Evolutionary conservation across 2,888 invertebrate genomes (phyloP), one percentile per base, ranked within the genome.

Genomic region (Caenorhabditis plicata): DNA sequence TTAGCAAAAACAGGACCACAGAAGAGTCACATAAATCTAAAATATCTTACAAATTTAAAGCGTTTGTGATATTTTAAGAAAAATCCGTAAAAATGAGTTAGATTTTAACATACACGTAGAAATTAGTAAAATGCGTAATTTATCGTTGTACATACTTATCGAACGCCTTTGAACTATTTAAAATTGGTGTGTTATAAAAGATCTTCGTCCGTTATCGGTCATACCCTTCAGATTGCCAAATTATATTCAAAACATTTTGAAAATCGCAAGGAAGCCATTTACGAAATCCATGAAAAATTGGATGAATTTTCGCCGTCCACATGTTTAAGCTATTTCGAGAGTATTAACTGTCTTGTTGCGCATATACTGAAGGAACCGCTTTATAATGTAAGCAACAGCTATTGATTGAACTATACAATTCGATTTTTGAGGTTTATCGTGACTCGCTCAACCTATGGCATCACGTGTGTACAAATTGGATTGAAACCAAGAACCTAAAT

Each of bases 351-450:
- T 25, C 40, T 67, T 9, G 25, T 67, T 15, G 47, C 50, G 40
- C 60, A 57, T 35, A 15, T 63, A n/a, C 46, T 64, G 15, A 56
- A 61, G 36, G 67, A 67, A 20, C 53, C 61, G 4, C 49, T 67
- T 7, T 48, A 39, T 35, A 40, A 38, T 19, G 57, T 57, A 11
- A 44, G 40, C 40, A 4, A 7, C 13, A 17, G 42, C 9, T 26
- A 15, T 15, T 42, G 42, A n/a, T 27, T 11, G 8, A 20, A 15
- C 3, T 20, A 20, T 17, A n/a, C n/a, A n/a, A n/a, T n/a, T n/a
- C n/a, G n/a, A n/a, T n/a, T n/a, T 52, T 60, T 29, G 41, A 47
- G 22, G 55, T 61, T 13, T 61, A 48, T 36, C 46, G 44, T 39
- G 51, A 55, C 22, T 51, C 36, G 20, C 36, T 55, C 7, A 35